Evolutionary conservation across 2,113 vertebrate genomes (phyloP).

Genomic region (Siphamia tubifer): DNA sequence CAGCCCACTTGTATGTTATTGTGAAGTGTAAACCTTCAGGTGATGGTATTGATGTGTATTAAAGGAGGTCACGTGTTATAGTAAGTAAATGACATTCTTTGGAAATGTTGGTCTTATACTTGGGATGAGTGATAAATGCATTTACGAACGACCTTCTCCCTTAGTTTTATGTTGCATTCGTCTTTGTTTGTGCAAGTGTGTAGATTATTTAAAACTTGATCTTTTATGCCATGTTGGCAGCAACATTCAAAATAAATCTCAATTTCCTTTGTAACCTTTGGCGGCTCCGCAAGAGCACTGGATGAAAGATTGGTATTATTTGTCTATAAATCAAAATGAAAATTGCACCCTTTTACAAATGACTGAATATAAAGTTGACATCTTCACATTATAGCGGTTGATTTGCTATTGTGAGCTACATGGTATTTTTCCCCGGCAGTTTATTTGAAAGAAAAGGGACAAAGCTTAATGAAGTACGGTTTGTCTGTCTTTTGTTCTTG

Average conservation of each 20-base stretch:
- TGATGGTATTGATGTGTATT: no score
- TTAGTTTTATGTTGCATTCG: constrained; percentile 52
- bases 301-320: constrained; percentile 82
- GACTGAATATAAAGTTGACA: constrained; percentile 78
- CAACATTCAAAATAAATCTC: constrained; percentile 65
- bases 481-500: constrained; percentile 48
- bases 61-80: not conserved
- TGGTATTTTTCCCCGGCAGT: constrained; percentile 62
- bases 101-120: not conserved
- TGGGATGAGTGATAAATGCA: constrained; percentile 36
- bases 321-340: constrained; percentile 84
- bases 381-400: constrained; percentile 77
- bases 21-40: no score
- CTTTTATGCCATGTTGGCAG: constrained; percentile 49
- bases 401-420: constrained; percentile 77
- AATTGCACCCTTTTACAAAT: constrained; percentile 78
- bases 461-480: constrained; percentile 65
- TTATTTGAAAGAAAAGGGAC: constrained; percentile 67
- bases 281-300: constrained; percentile 62
- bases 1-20: no score
- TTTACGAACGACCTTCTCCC: constrained; percentile 55
- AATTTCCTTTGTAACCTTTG: constrained; percentile 74
- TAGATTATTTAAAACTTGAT: constrained; percentile 69
- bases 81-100: not conserved
- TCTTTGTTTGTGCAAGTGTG: constrained; percentile 64